Evolutionary conservation across 2,888 invertebrate species (phyloP).

Genomic region (Cheilosia vulpina): DNA sequence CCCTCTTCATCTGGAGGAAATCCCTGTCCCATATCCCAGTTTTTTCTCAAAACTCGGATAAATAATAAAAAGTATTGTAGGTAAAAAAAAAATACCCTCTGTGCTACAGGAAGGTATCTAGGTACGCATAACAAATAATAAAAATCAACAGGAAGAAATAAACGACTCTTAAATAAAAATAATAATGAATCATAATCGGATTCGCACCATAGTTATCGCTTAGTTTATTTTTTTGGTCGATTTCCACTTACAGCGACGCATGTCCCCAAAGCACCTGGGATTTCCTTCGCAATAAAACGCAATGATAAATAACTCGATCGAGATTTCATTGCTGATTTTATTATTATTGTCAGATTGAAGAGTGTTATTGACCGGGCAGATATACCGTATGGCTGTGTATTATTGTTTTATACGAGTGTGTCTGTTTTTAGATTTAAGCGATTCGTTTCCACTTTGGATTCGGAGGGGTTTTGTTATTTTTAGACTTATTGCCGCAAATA

Average conservation of each 20-base stretch:
- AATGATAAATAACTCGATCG: constrained; percentile 37
- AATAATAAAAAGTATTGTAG: not conserved
- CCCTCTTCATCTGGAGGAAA: not conserved
- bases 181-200: constrained; percentile 45
- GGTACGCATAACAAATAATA: not conserved
- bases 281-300: constrained; percentile 50
- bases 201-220: constrained; percentile 34
- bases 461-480: too few relatives aligned
- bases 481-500: too few relatives aligned
- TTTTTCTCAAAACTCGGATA: not conserved
- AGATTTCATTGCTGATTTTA: constrained; percentile 52
- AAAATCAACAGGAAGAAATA: constrained; percentile 20
- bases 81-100: not conserved
- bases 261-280: constrained; percentile 48
- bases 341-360: constrained; percentile 40
- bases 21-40: not conserved
- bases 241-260: constrained; percentile 5
- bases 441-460: not conserved
- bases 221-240: not conserved
- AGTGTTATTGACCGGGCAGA: constrained; percentile 33
- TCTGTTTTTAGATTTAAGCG: constrained; percentile 6
- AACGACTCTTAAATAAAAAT: constrained; percentile 22
- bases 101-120: not conserved
- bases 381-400: not conserved
- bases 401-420: not conserved